Evolutionary conservation across 1,140 invertebrate genomes (phyloP).

Genomic region (Meloidogyne chitwoodi): DNA sequence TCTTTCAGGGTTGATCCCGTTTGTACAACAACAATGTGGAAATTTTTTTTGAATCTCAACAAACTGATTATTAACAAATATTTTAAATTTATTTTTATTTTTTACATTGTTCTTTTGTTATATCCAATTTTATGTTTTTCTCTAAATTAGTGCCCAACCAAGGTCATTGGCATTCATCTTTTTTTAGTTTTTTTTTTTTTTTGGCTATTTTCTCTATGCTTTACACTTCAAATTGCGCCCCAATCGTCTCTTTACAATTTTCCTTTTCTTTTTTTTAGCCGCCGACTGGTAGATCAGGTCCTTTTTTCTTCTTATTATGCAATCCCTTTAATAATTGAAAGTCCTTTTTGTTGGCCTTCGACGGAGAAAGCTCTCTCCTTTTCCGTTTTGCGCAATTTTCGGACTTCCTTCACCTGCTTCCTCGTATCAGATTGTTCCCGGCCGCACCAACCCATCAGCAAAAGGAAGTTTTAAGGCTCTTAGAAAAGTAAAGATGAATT

Average conservation of each 20-base stretch:
- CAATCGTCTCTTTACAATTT: neutral
- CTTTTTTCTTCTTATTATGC: neutral
- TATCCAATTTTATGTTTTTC: neutral
- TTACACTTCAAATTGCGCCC: neutral
- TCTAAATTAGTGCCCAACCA: neutral
- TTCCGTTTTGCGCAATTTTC: slow-evolving; percentile 23
- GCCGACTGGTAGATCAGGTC: neutral
- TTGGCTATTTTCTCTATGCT: neutral
- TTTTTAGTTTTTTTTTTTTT: neutral
- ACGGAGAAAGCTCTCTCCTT: neutral
- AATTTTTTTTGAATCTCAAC: too few species aligned
- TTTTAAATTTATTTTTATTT: neutral
- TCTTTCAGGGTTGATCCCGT: too few species aligned
- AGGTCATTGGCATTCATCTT: neutral
- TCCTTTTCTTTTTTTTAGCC: neutral
- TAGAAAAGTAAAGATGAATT: neutral
- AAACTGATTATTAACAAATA: too few species aligned
- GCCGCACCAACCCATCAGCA: slow-evolving; percentile 10
- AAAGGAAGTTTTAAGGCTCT: neutral
- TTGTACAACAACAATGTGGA: too few species aligned
- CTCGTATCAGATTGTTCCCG: slow-evolving; percentile 23
- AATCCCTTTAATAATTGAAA: slow-evolving; percentile 13
- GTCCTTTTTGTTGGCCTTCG: neutral
- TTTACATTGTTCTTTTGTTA: neutral
- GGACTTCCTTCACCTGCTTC: neutral